Evolutionary conservation across 2,113 vertebrate genomes (phyloP), one percentile per base, ranked within the genome.

Genomic region (Sinocyclocheilus anshuiensis): DNA sequence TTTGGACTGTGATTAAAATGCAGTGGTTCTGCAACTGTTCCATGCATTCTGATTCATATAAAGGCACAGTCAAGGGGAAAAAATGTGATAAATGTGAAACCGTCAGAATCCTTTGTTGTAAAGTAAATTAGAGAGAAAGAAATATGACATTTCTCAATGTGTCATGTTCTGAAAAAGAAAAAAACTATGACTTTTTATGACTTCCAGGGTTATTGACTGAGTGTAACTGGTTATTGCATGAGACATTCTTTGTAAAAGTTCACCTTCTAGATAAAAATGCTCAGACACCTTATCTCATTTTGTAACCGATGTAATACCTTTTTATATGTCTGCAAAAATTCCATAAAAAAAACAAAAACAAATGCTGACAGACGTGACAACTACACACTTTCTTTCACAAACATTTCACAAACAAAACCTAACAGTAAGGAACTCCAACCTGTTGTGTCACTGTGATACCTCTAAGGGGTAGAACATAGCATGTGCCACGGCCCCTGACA

Each of bases 381-480:
- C 13, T 22, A 72, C 55, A 77, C 24, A 69, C 20, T 65, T 15
- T 67, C 7, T 6, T 45, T 26, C 15, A 36, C 0, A 69, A 53
- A 53, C 82, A 82, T 8, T 36, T 77, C 10, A 59, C 2, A 18
- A n/a, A 57, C 39, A 77, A 75, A 1, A 83, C 11, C 72, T 39
- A 84, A 85, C 29, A 72, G 69, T 74, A 45, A 81, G 72, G 86
- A 65, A 29, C 50, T 90, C 89, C 78, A 89, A 92, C 90, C 90
- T 93, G 90, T 79, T 81, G 1, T 79, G 85, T 81, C 59, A 89
- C 89, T 90, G 75, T 78, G 86, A 91, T 90, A 95, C 94, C 94
- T 95, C 94, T 90, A 95, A 91, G 50, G 94, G 94, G 86, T 95
- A 95, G 91, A 95, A 95, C 77, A 88, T 92, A 72, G 94, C 92